Percentiles rank a stretch among this genome's conserved stretches.
Evolutionary conservation across 2,113 vertebrate species (phyloP).

Genomic region (Catharus bicknelli): DNA sequence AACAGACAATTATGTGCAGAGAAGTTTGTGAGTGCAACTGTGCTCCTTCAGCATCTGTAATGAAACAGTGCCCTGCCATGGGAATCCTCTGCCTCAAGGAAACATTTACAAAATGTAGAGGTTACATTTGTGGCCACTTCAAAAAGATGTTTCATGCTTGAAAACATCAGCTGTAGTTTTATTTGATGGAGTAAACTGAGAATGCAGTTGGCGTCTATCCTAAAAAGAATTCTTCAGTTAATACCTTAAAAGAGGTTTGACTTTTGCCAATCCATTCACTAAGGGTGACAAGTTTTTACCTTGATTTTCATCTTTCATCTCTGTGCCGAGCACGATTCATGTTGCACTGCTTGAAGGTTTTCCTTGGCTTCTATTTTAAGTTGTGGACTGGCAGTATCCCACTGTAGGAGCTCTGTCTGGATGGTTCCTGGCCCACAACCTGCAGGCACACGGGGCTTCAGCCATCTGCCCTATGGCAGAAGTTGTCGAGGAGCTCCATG

Average conservation of each 20-base stretch:
- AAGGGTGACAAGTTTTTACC: not conserved
- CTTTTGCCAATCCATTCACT: not conserved
- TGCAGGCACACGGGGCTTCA: not conserved
- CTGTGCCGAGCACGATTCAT: not conserved
- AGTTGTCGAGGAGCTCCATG: not conserved
- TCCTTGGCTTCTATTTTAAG: not conserved
- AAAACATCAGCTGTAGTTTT: not conserved
- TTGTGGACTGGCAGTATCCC: not conserved
- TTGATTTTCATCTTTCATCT: not conserved
- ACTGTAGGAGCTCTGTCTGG: not conserved
- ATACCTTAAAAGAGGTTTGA: not conserved
- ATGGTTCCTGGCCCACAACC: not conserved
- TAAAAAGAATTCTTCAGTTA: not conserved
- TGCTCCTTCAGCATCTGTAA: not conserved
- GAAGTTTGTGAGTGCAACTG: not conserved
- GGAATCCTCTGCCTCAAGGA: not conserved
- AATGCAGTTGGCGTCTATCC: not conserved
- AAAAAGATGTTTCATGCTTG: not conserved
- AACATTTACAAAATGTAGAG: fast-evolving
- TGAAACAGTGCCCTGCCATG: not conserved
- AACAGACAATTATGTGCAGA: not conserved
- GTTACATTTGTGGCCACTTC: not conserved
- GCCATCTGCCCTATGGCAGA: not conserved
- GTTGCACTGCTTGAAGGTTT: not conserved
- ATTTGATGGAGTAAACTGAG: not conserved